Evolutionary conservation across 2,888 invertebrate genomes (phyloP), one percentile per base, ranked within the genome.

Genomic region (Neoaliturus tenellus): DNA sequence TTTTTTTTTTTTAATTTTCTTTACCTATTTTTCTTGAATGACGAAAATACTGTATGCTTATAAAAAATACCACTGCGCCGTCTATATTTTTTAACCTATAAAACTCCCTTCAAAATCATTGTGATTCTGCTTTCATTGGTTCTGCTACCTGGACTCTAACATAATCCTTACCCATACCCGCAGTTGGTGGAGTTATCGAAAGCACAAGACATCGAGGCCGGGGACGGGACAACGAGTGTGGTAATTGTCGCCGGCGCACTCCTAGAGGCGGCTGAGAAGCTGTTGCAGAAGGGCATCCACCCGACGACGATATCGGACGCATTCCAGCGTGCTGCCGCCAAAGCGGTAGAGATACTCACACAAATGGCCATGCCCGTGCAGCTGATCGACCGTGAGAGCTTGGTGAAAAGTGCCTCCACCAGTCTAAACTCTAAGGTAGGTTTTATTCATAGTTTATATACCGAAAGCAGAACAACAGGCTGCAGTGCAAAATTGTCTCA

Each of bases 211-310:
- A 95, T 99, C 88, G 99, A 99, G 91, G 99, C 99, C 88, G 99
- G 99, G 71, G 99, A 99, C 92, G 99, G 99, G 84, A 99, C 99
- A 28, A 99, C 99, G 12, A 97, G 98, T 28, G 99, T 99, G 82
- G 99, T 99, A 12, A 97, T 99, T 6, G 95, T 99, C 89, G 99
- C 99, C 87, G 99, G 99, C 78, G 97, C 98, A 86, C 91, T 99
- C 78, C 92, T 99, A 81, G 98, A 99, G 91, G 98, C 98, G 80
- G 96, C 98, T 80, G 96, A 98, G 90, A 97, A 98, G 89, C 93
- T 99, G 17, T 91, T 99, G 35, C 94, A 94, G 84, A 97, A 97
- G 91, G 58, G 99, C 73, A 97, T 99, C 89, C 99, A 99, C 90
- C 99, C 99, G 0, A 98, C 99, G 6, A 95, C 96, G 0, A 99